Base-by-base conservation (phyloP, 2,113 vertebrate genomes). In the Rhinoderma darwinii region DNA sequence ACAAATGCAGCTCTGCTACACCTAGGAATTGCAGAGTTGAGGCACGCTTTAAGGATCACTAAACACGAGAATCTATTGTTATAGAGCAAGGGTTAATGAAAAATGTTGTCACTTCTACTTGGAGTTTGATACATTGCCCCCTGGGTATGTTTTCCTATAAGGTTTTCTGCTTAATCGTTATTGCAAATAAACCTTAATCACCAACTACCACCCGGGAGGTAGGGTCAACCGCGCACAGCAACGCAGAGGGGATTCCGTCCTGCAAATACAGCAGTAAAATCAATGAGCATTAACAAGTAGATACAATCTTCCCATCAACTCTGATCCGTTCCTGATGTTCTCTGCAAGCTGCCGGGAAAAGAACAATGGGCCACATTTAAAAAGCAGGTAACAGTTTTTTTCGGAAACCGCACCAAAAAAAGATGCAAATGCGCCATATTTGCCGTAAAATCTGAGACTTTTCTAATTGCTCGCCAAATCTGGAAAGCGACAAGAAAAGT, bases 181-280 rank as follows among this genome's bases (percentile, higher is more conserved):
- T 81, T 81, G 54, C 54, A 81, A 81, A 81, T 56, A 5, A 80
- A 43, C 22, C 78, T 27, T 81, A 81, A 81, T 81, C 51, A 61
- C 54, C 77, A 56, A 6, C 44, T 18, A 35, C 12, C 76, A 25
- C 32, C 27, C 32, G 3, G 51, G 20, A 41, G 12, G 78, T 81
- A 5, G 51, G 78, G 78, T 61, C 78, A 81, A 1, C 51, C 51
- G 5, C 11, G 5, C 51, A 18, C 27, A 10, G 15, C 74, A 9
- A 9, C 30, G 22, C n/a, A 18, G 47, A 14, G 22, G 47, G 50
- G 50, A n/a, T 25, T 37, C 20, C 8, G 2, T 39, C 18, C 77
- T 59, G 35, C 10, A 81, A 39, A 22, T 17, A 17, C 78, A 39
- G 25, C 37, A 61, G 14, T 35, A 78, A 32, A 51, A 78, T 78